Evolutionary conservation across 2,797 vertebrate genomes (phyloP).

Genomic region (Benthosema pterotum): DNA sequence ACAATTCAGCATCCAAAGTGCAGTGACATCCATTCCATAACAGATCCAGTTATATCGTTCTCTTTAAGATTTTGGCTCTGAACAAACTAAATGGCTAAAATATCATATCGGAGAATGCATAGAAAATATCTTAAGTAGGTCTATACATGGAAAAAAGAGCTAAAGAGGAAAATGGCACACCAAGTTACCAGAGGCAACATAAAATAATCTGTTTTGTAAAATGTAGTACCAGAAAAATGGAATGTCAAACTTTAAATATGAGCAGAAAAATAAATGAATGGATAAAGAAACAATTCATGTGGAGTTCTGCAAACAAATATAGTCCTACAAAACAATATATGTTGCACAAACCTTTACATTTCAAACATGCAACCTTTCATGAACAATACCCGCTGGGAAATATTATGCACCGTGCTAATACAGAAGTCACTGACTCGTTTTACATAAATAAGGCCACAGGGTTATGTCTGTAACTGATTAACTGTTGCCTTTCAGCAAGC

Average conservation of each 20-base stretch:
- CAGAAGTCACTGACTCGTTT: slow-evolving; percentile 26
- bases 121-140: slow-evolving; percentile 32
- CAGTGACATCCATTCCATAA: slow-evolving; percentile 44
- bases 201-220: not conserved
- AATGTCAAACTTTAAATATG: slow-evolving; percentile 12
- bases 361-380: slow-evolving; percentile 19
- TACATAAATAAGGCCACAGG: slow-evolving; percentile 37
- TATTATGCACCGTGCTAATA: not conserved
- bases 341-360: slow-evolving; percentile 8
- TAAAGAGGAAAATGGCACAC: slow-evolving; percentile 2
- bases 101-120: slow-evolving; percentile 12
- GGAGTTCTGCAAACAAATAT: no score
- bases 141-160: slow-evolving; percentile 26
- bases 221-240: not conserved
- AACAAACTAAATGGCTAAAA: slow-evolving; percentile 32
- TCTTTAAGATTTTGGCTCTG: slow-evolving; percentile 16
- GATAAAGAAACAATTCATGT: slow-evolving; percentile 2
- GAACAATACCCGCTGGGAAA: not conserved
- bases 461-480: slow-evolving; percentile 72
- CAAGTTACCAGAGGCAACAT: not conserved
- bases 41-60: slow-evolving; percentile 23
- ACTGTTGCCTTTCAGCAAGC: slow-evolving; percentile 49
- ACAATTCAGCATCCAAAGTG: slow-evolving; percentile 54
- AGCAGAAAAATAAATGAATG: not conserved
- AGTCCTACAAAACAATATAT: slow-evolving; percentile 14